Evolutionary conservation across 2,888 invertebrate genomes (phyloP).

Genomic region (Caradrina kadenii): DNA sequence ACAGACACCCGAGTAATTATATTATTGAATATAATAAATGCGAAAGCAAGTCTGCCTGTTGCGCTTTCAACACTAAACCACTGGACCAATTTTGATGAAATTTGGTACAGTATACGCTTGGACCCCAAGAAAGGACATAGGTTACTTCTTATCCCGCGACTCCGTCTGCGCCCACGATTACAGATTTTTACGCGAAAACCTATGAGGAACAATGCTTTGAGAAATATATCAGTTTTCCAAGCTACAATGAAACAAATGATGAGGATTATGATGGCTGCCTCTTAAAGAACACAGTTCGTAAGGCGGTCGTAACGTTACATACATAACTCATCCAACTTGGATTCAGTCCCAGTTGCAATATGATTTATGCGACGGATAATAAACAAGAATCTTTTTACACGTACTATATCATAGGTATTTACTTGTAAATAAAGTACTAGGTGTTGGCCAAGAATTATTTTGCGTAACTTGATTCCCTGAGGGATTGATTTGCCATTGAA

Average conservation of each 20-base stretch:
- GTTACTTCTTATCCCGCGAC: too few relatives aligned
- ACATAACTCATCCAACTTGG: constrained; percentile 25
- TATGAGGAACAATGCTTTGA: neutral
- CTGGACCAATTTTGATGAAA: too few relatives aligned
- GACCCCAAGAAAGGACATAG: too few relatives aligned
- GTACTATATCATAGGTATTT: constrained; percentile 1
- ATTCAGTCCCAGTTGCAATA: constrained; percentile 29
- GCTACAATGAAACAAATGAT: constrained; percentile 1
- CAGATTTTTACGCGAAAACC: neutral
- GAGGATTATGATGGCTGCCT: constrained; percentile 4
- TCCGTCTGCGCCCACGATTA: neutral
- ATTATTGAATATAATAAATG: neutral
- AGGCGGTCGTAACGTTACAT: neutral
- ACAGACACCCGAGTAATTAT: neutral
- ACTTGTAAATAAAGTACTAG: neutral
- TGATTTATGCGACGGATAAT: constrained; percentile 32
- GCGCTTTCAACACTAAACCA: too few relatives aligned
- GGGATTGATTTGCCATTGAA: too few relatives aligned
- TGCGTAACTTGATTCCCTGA: too few relatives aligned
- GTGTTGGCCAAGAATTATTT: neutral
- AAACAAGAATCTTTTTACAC: constrained; percentile 21
- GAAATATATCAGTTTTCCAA: neutral
- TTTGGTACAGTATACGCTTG: too few relatives aligned
- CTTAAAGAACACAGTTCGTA: neutral
- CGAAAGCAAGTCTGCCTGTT: too few relatives aligned